Evolutionary conservation across 1,140 invertebrate genomes (phyloP).

Genomic region (Solenopsis fugax): DNA sequence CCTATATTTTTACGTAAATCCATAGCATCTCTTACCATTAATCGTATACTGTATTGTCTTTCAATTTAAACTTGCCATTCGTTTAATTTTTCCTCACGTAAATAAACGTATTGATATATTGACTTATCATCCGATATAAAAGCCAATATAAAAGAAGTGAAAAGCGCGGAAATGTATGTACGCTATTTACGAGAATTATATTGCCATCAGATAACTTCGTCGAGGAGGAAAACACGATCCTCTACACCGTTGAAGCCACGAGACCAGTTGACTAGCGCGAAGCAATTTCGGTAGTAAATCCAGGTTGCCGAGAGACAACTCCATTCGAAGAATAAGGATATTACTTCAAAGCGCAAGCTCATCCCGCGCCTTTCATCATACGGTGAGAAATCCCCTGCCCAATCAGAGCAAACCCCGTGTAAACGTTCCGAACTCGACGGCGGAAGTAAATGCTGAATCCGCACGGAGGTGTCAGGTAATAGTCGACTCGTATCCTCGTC

Average conservation of each 20-base stretch:
- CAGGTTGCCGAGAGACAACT: slow-evolving; percentile 49
- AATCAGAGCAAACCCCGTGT: slow-evolving; percentile 61
- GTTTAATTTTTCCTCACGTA: not conserved
- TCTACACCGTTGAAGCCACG: not conserved
- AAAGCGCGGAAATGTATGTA: not conserved
- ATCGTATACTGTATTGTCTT: not conserved
- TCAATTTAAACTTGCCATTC: not conserved
- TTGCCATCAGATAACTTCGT: not conserved
- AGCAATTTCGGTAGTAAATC: slow-evolving; percentile 61
- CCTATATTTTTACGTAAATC: not conserved
- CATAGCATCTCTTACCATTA: not conserved
- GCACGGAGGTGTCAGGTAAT: slow-evolving; percentile 57
- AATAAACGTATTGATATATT: not conserved
- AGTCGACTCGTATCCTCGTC: slow-evolving; percentile 63
- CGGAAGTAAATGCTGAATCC: slow-evolving; percentile 65
- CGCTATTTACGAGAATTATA: not conserved
- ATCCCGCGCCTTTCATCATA: slow-evolving; percentile 59
- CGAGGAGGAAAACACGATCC: slow-evolving; percentile 14
- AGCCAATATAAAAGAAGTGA: not conserved
- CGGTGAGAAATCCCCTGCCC: slow-evolving; percentile 54
- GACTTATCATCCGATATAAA: not conserved
- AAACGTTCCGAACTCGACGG: slow-evolving; percentile 68
- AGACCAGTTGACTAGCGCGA: slow-evolving; percentile 59
- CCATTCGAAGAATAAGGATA: slow-evolving; percentile 62
- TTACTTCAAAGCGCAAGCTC: slow-evolving; percentile 62